Percentiles rank a stretch among this genome's conserved stretches.
phyloP scores from a whole-genome alignment of 2,797 vertebrate species.

The Gallinago stenura region DNA sequence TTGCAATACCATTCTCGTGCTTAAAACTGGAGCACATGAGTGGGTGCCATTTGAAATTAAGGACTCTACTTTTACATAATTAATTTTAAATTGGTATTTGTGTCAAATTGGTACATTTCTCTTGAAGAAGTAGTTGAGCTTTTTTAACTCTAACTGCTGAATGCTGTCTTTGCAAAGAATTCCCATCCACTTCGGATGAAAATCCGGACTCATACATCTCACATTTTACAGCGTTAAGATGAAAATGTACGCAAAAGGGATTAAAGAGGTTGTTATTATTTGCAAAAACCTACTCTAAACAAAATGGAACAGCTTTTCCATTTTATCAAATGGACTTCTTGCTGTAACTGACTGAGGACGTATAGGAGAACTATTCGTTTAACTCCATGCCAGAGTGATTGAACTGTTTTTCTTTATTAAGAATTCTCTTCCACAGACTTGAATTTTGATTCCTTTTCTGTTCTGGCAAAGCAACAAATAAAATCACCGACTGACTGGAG shows the following conservation, averaged over 20 bases:
- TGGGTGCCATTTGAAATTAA: neutral
- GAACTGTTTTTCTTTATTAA: neutral
- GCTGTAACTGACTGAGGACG: neutral
- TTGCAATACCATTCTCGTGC: neutral
- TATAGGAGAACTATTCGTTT: neutral
- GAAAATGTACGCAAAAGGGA: neutral
- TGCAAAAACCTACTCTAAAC: neutral
- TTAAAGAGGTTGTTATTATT: neutral
- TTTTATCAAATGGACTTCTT: neutral
- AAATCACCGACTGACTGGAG: neutral
- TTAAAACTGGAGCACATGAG: neutral
- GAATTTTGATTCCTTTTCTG: constrained; percentile 7
- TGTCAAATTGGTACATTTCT: neutral
- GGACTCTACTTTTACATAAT: neutral
- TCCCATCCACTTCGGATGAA: neutral
- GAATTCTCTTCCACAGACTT: constrained; percentile 2
- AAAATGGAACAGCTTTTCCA: neutral
- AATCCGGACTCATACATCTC: neutral
- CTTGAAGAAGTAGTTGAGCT: neutral
- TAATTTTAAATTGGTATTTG: neutral
- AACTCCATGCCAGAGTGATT: neutral
- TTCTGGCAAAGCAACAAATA: constrained; percentile 63
- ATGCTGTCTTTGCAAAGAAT: neutral
- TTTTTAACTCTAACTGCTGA: neutral
- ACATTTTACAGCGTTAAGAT: neutral